phyloP scores from a whole-genome alignment of 2,113 vertebrate species.

The Labrus mixtus region DNA sequence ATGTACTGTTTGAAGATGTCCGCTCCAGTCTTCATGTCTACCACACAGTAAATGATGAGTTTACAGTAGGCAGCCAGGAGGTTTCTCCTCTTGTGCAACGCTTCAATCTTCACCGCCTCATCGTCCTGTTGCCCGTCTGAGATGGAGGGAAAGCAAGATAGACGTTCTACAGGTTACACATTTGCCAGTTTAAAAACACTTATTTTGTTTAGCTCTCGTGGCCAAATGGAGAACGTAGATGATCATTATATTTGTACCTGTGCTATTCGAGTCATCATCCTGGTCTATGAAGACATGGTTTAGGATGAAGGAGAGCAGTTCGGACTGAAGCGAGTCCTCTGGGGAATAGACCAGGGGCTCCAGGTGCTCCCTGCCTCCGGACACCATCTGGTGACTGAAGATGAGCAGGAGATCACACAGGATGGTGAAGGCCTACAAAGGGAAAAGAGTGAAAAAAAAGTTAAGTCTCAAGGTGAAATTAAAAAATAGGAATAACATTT shows the following conservation, averaged over 20 bases:
- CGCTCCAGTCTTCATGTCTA: slow-evolving; percentile 97
- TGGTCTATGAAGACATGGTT: slow-evolving; percentile 99
- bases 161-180: background rate
- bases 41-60: slow-evolving; percentile 98
- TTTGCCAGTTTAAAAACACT: background rate
- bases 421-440: slow-evolving; percentile 95
- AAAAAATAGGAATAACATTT: background rate
- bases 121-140: slow-evolving; percentile 98
- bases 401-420: slow-evolving; percentile 97
- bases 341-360: slow-evolving; percentile 95
- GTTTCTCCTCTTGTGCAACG: slow-evolving; percentile 98
- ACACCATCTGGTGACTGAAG: slow-evolving; percentile 99
- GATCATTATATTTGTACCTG: slow-evolving; percentile 81
- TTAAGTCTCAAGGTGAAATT: background rate
- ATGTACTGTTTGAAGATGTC: slow-evolving; percentile 99
- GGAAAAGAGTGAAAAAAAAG: background rate
- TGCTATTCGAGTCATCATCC: slow-evolving; percentile 95
- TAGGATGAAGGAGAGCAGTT: slow-evolving; percentile 96
- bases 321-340: slow-evolving; percentile 95
- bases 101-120: slow-evolving; percentile 98
- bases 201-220: background rate
- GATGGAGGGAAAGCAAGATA: background rate
- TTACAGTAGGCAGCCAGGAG: slow-evolving; percentile 98
- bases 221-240: background rate
- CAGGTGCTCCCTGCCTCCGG: slow-evolving; percentile 94